Evolutionary conservation across 2,888 invertebrate genomes (phyloP).

Genomic region (Auanema freiburgensis): DNA sequence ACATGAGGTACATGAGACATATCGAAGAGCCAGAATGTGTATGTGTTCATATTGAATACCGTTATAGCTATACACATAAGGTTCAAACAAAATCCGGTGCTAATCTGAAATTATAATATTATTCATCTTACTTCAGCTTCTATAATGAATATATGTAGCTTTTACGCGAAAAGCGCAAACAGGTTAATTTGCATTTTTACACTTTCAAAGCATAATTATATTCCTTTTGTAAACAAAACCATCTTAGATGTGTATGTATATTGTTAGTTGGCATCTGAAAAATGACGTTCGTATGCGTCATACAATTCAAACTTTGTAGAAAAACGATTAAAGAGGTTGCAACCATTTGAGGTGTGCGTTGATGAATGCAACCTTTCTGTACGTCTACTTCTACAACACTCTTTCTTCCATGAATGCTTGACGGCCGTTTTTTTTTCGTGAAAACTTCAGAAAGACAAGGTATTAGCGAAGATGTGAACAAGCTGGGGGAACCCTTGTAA

Average conservation of each 20-base stretch:
- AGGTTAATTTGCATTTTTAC: not conserved
- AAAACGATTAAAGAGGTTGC: no score
- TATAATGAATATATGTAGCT: not conserved
- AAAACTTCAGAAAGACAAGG: not conserved
- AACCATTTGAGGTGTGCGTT: no score
- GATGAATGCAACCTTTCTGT: no score
- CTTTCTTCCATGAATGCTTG: not conserved
- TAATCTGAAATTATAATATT: constrained; percentile 25
- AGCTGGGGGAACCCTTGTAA: not conserved
- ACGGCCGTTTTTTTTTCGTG: no score
- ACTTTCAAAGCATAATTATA: not conserved
- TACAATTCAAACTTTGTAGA: no score
- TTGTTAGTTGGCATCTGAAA: not conserved
- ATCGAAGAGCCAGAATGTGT: constrained; percentile 38
- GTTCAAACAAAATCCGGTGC: constrained; percentile 39
- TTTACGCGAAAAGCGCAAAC: not conserved
- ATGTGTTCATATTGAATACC: constrained; percentile 41
- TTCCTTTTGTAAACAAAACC: not conserved
- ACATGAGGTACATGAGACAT: constrained; percentile 13
- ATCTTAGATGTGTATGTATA: no score
- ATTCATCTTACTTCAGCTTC: not conserved
- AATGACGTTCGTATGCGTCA: no score
- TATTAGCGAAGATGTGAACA: not conserved
- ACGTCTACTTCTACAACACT: not conserved
- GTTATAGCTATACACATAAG: constrained; percentile 40